Conservation (phyloP, 2,888 invertebrate genomes). For the Fissipunctia ypsillon region DNA sequence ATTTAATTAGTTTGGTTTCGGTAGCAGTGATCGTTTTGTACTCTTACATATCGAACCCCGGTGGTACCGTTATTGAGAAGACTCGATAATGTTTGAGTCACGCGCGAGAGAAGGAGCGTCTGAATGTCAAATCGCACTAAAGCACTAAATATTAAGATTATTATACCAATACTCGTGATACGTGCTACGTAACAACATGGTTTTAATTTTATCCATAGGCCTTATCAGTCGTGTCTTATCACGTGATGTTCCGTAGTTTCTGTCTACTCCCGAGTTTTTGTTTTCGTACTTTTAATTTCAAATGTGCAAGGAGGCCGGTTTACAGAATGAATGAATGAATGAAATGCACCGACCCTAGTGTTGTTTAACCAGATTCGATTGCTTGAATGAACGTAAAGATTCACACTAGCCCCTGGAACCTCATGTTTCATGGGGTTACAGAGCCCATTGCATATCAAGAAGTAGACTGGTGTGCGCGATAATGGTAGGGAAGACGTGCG, state of each 20-base stretch:
- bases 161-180: not conserved
- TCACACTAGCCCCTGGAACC: too few relatives aligned
- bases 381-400: too few relatives aligned
- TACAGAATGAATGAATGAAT: too few relatives aligned
- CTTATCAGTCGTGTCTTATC: not conserved
- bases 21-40: not conserved
- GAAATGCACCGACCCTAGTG: too few relatives aligned
- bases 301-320: too few relatives aligned
- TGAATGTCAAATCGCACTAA: slow-evolving; percentile 18
- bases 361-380: too few relatives aligned
- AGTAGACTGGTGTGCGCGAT: too few relatives aligned
- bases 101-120: not conserved
- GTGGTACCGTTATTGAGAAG: slow-evolving; percentile 6
- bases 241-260: not conserved
- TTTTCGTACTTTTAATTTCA: not conserved
- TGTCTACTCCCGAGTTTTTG: not conserved
- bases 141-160: not conserved
- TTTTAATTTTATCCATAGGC: not conserved
- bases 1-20: not conserved
- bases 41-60: not conserved
- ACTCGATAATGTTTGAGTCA: slow-evolving; percentile 28
- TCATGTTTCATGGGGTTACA: too few relatives aligned
- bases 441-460: too few relatives aligned
- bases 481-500: too few relatives aligned
- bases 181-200: not conserved